These are phyloP conservation scores for Drosophila hamatofila DNA, from an alignment of 2,888 invertebrate species.

Conservation along the genomic window DNA sequence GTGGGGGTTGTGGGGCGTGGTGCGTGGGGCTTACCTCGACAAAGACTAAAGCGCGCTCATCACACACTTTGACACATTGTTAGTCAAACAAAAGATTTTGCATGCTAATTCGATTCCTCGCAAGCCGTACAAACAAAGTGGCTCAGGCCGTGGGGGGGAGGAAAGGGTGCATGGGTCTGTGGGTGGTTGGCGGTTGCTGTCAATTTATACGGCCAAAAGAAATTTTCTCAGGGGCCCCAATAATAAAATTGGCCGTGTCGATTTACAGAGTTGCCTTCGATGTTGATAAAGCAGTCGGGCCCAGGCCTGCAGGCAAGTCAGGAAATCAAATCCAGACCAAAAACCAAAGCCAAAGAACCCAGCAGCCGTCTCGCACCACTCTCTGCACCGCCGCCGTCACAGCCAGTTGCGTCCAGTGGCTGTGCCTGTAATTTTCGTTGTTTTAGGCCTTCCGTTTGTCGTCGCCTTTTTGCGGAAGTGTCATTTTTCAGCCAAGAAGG, in stretches of 20 bases:
- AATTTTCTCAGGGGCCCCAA: slow-evolving; percentile 51
- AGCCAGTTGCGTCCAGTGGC: slow-evolving; percentile 46
- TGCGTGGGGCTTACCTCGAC: slow-evolving; percentile 28
- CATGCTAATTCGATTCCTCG: slow-evolving; percentile 78
- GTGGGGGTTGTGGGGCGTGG: background rate
- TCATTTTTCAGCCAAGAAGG: slow-evolving; percentile 79
- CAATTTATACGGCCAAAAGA: slow-evolving; percentile 21
- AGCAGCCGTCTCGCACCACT: background rate
- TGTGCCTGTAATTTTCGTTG: slow-evolving; percentile 66
- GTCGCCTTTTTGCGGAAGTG: slow-evolving; percentile 69
- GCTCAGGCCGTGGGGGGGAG: slow-evolving; percentile 8
- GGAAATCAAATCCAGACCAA: slow-evolving; percentile 45
- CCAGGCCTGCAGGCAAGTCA: slow-evolving; percentile 38
- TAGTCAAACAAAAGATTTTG: slow-evolving; percentile 81
- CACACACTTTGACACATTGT: slow-evolving; percentile 80
- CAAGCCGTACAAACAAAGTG: slow-evolving; percentile 50
- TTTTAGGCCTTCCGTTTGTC: slow-evolving; percentile 53
- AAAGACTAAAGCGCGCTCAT: slow-evolving; percentile 65
- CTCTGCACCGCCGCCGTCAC: background rate
- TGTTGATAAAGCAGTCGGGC: slow-evolving; percentile 62
- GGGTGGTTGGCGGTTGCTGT: background rate
- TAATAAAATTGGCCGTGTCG: slow-evolving; percentile 76
- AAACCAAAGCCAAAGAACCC: slow-evolving; percentile 6
- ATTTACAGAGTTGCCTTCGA: slow-evolving; percentile 45
- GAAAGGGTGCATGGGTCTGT: background rate